Evolutionary conservation across 2,797 vertebrate genomes (phyloP), one percentile per base, ranked within the genome.

Genomic region (Oryzias sinensis): DNA sequence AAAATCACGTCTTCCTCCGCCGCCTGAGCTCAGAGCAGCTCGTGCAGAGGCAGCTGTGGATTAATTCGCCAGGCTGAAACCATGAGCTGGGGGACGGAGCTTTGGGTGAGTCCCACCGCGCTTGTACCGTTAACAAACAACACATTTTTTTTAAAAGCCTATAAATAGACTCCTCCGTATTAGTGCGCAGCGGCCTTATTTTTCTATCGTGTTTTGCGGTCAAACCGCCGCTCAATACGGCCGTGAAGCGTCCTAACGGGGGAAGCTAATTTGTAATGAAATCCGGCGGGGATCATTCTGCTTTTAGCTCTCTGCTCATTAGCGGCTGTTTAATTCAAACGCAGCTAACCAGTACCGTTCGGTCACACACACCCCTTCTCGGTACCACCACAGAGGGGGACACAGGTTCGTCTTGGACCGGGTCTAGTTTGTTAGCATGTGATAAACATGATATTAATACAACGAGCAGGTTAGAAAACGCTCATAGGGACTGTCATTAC

Each of bases 11-110:
- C 60, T 46, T 62, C 70, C 76, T 62, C 53, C 37, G 67, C 59
- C 33, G 70, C 41, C 83, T 50, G 85, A 63, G 53, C 62, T n/a
- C 63, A 72, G 68, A 71, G 73, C 68, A 70, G 51, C 70, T 68
- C 68, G 18, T 62, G 59, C 69, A 47, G 9, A 37, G 49, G 17
- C 77, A 88, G 84, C 71, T 75, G 90, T 90, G 91, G 92, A 92
- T 92, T 91, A 90, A 86, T 74, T 78, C 66, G 82, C 33, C 80
- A 80, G 20, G 40, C 79, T 87, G 89, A 65, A 91, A 92, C 91
- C 92, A 93, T 93, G 92, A 93, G 92, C 91, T 93, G 92, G 92
- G 92, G 92, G 81, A 86, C 89, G 62, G 92, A 93, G 86, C 90
- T 93, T 60, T 93, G 92, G 92, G 92, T 93, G 81, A 92, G 92